A percentile compares a stretch with the other conserved stretches of the same genome.
Conservation (phyloP, 2,113 vertebrate species). For the Hippocampus barbouri region DNA sequence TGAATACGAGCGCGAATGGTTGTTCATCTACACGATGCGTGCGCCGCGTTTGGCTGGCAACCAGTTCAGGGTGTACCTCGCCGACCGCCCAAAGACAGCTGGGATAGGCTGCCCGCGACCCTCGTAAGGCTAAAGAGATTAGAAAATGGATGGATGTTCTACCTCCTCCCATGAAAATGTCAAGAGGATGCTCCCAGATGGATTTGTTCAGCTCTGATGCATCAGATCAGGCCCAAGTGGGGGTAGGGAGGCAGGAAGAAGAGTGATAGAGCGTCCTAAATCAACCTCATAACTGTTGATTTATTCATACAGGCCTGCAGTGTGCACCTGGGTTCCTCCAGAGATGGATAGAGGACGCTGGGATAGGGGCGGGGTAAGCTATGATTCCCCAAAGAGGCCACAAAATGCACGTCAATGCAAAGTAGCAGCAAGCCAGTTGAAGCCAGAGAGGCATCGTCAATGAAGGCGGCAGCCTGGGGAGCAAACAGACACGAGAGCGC, state of each 20-base stretch:
- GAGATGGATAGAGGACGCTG: slow-evolving; percentile 12
- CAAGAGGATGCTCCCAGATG: slow-evolving; percentile 46
- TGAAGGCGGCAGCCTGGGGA: slow-evolving; percentile 19
- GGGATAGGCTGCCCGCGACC: too few species aligned
- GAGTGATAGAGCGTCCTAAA: slow-evolving; percentile 48
- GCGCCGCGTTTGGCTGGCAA: background rate
- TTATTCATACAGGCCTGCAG: slow-evolving; percentile 61
- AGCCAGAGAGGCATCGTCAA: slow-evolving; percentile 15
- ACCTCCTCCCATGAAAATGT: slow-evolving; percentile 50
- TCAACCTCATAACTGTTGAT: slow-evolving; percentile 54
- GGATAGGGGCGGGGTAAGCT: slow-evolving; percentile 10
- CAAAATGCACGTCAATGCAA: slow-evolving; percentile 37
- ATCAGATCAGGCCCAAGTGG: slow-evolving; percentile 23
- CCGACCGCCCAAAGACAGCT: too few species aligned
- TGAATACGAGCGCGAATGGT: too few species aligned
- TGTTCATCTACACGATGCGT: too few species aligned
- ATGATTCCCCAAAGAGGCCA: slow-evolving; percentile 40
- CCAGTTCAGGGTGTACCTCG: too few species aligned
- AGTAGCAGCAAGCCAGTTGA: slow-evolving; percentile 30
- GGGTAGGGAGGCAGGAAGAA: slow-evolving; percentile 12
- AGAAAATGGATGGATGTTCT: slow-evolving; percentile 5
- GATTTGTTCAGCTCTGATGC: slow-evolving; percentile 45
- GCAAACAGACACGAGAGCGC: slow-evolving; percentile 15
- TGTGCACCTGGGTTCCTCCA: slow-evolving; percentile 54
- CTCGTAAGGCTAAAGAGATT: too few species aligned